Conservation (phyloP, 2,797 vertebrate species). For the Distichodus sexfasciatus region DNA sequence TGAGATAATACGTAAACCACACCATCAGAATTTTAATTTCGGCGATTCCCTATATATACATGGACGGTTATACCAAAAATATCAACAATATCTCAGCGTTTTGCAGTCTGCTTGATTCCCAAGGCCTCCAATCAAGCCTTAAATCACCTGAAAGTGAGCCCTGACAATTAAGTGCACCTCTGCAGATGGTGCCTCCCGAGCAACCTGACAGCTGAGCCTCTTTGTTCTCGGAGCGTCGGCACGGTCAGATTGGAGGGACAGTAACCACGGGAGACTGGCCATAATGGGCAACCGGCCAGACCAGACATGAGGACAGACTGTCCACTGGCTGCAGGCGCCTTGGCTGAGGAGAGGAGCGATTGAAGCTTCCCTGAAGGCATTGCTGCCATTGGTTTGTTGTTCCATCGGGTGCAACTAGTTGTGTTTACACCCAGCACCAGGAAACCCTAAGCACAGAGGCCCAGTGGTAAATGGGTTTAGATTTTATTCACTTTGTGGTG, state of each 20-base stretch:
- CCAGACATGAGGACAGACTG: constrained; percentile 32
- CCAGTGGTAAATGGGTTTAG: constrained; percentile 35
- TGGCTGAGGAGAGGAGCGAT: constrained; percentile 30
- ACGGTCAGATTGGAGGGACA: constrained; percentile 28
- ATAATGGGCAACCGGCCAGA: constrained; percentile 41
- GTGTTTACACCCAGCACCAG: constrained; percentile 29
- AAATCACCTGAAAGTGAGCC: constrained; percentile 18
- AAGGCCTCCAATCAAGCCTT: constrained; percentile 14
- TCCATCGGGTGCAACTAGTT: constrained; percentile 37
- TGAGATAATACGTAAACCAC: no score
- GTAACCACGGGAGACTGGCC: constrained; percentile 31
- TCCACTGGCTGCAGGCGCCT: constrained; percentile 14
- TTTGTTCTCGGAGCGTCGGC: constrained; percentile 34
- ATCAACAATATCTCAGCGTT: background rate
- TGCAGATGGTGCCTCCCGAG: constrained; percentile 23
- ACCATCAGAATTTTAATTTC: no score
- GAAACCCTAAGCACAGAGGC: constrained; percentile 9
- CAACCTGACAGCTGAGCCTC: constrained; percentile 16
- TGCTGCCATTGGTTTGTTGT: constrained; percentile 31
- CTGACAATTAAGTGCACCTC: constrained; percentile 21
- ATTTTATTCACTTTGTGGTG: background rate
- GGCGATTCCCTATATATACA: no score
- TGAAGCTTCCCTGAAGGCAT: constrained; percentile 27
- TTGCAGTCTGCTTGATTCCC: background rate
- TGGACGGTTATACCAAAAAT: background rate